Evolutionary conservation across 2,888 invertebrate genomes (phyloP).

Genomic region (Heliothis peltigera): DNA sequence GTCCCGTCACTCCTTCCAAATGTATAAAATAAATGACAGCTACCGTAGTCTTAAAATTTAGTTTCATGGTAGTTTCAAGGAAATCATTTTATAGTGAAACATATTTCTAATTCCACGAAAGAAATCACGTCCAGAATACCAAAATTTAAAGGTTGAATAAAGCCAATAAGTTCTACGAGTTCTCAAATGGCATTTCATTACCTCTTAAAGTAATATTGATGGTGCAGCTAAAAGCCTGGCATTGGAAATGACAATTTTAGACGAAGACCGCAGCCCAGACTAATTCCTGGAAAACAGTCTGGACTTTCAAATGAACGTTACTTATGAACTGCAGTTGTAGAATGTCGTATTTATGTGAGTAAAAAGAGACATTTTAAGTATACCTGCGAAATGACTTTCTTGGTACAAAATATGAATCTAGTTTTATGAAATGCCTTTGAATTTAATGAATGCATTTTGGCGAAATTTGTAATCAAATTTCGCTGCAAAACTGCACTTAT

Average conservation of each 20-base stretch:
- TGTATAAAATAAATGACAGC: too few relatives aligned
- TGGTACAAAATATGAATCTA: too few relatives aligned
- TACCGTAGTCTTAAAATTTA: too few relatives aligned
- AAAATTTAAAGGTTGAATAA: background rate
- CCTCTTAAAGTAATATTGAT: background rate
- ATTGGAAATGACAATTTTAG: constrained; percentile 9
- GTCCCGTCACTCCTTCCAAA: too few relatives aligned
- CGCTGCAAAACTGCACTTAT: too few relatives aligned
- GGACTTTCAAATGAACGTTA: background rate
- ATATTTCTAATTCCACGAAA: background rate
- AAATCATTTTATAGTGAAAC: too few relatives aligned
- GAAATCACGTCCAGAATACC: background rate
- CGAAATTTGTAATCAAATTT: too few relatives aligned
- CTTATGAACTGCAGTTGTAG: background rate
- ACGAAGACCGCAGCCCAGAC: background rate
- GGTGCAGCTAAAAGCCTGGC: background rate
- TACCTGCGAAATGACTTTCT: too few relatives aligned
- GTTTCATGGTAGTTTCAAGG: too few relatives aligned
- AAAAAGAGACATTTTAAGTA: too few relatives aligned
- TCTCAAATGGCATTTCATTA: constrained; percentile 1
- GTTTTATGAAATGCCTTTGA: too few relatives aligned
- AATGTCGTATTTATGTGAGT: background rate
- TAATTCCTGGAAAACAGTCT: constrained; percentile 11
- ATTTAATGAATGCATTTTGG: too few relatives aligned
- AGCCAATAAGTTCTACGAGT: constrained; percentile 1